Evolutionary conservation across 2,113 vertebrate genomes (phyloP).

Genomic region (Parus major): DNA sequence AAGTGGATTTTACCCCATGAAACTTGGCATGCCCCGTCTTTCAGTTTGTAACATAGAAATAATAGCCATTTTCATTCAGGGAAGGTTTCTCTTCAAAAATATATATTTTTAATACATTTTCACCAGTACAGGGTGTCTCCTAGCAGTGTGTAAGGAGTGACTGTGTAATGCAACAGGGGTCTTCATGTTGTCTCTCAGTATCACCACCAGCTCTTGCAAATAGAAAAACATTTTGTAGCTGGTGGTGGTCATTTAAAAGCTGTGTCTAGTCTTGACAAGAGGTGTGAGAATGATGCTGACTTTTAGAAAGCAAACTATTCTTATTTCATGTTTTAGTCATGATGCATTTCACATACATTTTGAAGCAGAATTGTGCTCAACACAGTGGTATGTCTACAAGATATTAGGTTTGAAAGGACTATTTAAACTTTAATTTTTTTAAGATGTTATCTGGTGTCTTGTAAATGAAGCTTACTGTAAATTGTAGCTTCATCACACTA

Average conservation of each 20-base stretch:
- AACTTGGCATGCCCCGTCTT: not conserved
- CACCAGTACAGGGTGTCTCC: not conserved
- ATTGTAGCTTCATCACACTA: not conserved
- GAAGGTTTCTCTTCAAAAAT: not conserved
- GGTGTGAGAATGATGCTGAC: not conserved
- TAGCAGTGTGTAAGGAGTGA: not conserved
- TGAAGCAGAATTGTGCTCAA: not conserved
- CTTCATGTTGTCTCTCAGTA: not conserved
- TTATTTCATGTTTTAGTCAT: not conserved
- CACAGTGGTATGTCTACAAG: not conserved
- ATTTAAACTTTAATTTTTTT: not conserved
- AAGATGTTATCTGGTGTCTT: not conserved
- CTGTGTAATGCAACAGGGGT: accelerated
- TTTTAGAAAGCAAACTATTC: not conserved
- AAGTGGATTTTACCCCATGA: not conserved
- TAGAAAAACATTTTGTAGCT: not conserved
- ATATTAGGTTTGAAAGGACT: not conserved
- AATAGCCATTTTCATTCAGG: not conserved
- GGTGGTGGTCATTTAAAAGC: not conserved
- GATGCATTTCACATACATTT: not conserved
- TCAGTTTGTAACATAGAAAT: not conserved
- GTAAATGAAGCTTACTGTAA: not conserved
- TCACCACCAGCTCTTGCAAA: not conserved
- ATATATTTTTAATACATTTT: not conserved
- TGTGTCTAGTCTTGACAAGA: not conserved